Percentiles rank a stretch among this genome's conserved stretches.
These are phyloP conservation scores for Tachypleus tridentatus DNA, from an alignment of 1,140 invertebrate species.

Conservation along the genomic window DNA sequence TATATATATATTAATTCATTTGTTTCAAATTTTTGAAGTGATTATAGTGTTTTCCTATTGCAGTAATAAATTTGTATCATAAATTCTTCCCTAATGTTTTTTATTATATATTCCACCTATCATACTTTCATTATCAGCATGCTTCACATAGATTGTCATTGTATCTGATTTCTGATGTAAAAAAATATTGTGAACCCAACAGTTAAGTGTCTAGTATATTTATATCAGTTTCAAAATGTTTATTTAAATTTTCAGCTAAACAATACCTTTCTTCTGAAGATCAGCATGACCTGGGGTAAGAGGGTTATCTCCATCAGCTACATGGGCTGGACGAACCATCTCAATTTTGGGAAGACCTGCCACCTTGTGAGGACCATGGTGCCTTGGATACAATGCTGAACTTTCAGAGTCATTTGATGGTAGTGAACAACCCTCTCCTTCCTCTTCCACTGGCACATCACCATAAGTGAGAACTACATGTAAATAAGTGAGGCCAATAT, in stretches of 20 bases:
- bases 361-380: constrained; percentile 6
- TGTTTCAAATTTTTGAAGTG: too few species aligned
- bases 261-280: background rate
- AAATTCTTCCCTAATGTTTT: too few species aligned
- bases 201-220: too few species aligned
- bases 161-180: too few species aligned
- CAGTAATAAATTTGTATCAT: too few species aligned
- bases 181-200: too few species aligned
- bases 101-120: too few species aligned
- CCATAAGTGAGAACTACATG: constrained; percentile 93
- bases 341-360: constrained; percentile 81
- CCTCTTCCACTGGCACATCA: constrained; percentile 79
- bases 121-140: too few species aligned
- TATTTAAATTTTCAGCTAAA: background rate
- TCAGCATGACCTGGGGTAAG: background rate
- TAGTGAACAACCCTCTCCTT: constrained; percentile 70
- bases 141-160: too few species aligned
- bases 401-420: constrained; percentile 36
- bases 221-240: background rate
- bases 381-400: constrained; percentile 42
- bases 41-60: too few species aligned
- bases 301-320: constrained; percentile 42
- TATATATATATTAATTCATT: too few species aligned
- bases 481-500: too few species aligned
- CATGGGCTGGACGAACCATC: constrained; percentile 81